Percentiles rank a stretch among this genome's conserved stretches.
phyloP scores from a whole-genome alignment of 2,888 invertebrate genomes.

The Notodonta ziczac region DNA sequence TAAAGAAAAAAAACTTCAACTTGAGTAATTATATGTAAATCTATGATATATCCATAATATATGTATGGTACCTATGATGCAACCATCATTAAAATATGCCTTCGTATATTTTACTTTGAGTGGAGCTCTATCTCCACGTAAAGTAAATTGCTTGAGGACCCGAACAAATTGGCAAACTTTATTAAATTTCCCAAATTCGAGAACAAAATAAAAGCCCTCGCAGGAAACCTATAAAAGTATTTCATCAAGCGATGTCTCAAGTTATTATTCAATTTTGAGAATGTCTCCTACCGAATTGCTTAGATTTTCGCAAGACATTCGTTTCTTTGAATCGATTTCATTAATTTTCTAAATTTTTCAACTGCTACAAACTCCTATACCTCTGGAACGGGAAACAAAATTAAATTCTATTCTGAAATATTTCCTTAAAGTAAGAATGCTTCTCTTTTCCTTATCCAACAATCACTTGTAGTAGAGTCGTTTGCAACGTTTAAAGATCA shows the following conservation, averaged over 20 bases:
- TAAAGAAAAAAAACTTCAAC: no score
- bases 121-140: not conserved
- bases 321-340: constrained; percentile 17
- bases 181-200: constrained; percentile 24
- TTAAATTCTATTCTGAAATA: not conserved
- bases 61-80: no score
- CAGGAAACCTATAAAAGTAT: constrained; percentile 27
- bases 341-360: constrained; percentile 11
- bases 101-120: no score
- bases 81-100: no score
- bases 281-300: constrained; percentile 20
- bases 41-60: no score
- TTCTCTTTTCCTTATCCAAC: not conserved
- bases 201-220: constrained; percentile 18
- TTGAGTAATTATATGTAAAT: no score
- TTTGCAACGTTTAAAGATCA: no score
- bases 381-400: not conserved
- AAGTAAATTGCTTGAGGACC: constrained; percentile 11
- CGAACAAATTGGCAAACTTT: constrained; percentile 16
- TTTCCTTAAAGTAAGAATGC: not conserved
- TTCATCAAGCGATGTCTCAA: constrained; percentile 23
- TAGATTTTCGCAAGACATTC: constrained; percentile 18
- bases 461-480: no score
- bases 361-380: not conserved
- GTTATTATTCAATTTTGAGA: constrained; percentile 26